Base-by-base conservation (phyloP, 2,113 vertebrate genomes). In the Theropithecus gelada region DNA sequence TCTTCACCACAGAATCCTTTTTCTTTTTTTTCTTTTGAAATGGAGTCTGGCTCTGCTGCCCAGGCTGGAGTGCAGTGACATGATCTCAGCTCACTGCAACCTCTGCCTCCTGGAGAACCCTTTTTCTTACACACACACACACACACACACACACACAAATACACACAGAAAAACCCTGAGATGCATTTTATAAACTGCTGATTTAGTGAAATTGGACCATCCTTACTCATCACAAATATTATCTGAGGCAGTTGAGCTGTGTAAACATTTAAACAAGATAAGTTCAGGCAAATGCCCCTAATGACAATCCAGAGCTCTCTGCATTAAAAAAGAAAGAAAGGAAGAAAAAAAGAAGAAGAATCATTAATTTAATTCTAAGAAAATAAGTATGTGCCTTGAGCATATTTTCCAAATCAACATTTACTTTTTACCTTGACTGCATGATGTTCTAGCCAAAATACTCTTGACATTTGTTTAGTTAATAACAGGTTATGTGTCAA, bases 331-430 rank as follows among this genome's bases (percentile, higher is more conserved):
- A 18, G 84, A 32, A 52, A 11, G 27, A 57, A 11, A 83, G 61
- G 5, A 32, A 64, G 27, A 30, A 32, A 64, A 64, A 64, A 64
- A 38, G 38, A 20, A 43, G 20, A 64, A 73, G 5, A 61, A 32
- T 68, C 13, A 23, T 75, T 83, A 86, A 64, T 88, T 93, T 82
- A 88, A 55, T 59, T 88, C 10, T 88, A 75, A 95, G 50, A 88
- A 88, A 96, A 73, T 43, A 87, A 84, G 4, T 35, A n/a, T 82
- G 59, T 94, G 38, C 27, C 38, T 78, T 78, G 50, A n/a, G 90
- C 30, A 32, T 48, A 70, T 85, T 91, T 92, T 94, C 38, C 6
- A 97, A 85, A 93, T 89, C 57, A 70, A 76, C 11, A 70, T 89
- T n/a, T 81, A 27, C 70, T 73, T 94, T 90, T 16, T 16, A 64